Base-by-base conservation (phyloP, 2,797 vertebrate genomes). In the Leuciscus waleckii region DNA sequence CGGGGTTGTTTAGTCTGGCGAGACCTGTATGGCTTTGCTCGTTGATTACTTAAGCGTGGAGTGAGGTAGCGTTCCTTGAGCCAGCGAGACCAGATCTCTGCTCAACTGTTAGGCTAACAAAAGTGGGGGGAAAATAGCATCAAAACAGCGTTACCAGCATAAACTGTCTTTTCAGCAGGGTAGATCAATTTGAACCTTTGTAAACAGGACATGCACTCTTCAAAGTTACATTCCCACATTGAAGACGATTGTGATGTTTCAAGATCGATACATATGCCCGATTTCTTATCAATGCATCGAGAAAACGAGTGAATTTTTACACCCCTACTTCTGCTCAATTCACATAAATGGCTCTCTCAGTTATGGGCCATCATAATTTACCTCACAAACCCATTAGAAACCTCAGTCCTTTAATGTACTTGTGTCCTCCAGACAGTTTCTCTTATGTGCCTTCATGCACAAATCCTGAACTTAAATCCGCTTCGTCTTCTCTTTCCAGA, bases 1-100 rank as follows among this genome's bases (percentile, higher is more conserved):
- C 43, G n/a, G 71, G 9, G 58, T 51, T 83, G 82, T 83, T 76
- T 83, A 83, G 61, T 83, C 82, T 83, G 71, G 71, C 43, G n/a
- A 68, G 82, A 76, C 58, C 56, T 17, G 29, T 43, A 35, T 82
- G 56, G 81, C 29, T 82, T 74, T 46, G 29, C 70, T 65, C 81
- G 1, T 35, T 75, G 21, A 75, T 73, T 65, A 75, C 70, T 83
- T 75, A 83, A 83, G 7, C 4, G 32, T 74, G 56, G 70, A 82
- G 56, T 74, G 39, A 73, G 37, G 80, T 54, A 46, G 13, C 2
- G 41, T 73, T 73, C 54, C 26, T 63, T 23, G 51, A 61, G 51
- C 51, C 10, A 81, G 19, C 8, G 10, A 81, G 49, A 63, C 26
- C 13, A 63, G 68, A 61, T n/a, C 41, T 75, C 29, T n/a, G 14